phyloP scores from a whole-genome alignment of 2,888 invertebrate genomes.

The Allophyes oxyacanthae region DNA sequence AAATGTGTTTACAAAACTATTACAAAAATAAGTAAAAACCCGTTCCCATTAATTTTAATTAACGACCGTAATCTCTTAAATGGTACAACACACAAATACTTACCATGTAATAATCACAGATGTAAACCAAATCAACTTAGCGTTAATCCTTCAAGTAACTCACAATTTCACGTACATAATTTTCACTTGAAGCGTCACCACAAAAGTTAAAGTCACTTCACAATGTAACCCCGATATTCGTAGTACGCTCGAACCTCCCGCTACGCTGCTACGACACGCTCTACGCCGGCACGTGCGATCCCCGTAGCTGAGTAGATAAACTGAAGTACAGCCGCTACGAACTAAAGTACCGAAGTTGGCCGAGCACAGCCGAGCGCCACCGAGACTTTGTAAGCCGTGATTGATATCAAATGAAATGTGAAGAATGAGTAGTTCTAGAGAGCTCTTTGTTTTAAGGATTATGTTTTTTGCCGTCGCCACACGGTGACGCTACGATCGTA shows the following conservation, averaged over 20 bases:
- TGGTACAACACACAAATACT: slow-evolving; percentile 56
- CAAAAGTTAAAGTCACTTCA: slow-evolving; percentile 69
- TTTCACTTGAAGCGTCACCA: slow-evolving; percentile 60
- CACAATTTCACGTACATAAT: slow-evolving; percentile 71
- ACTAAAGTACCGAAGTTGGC: slow-evolving; percentile 71
- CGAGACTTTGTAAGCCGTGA: slow-evolving; percentile 84
- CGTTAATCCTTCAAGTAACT: slow-evolving; percentile 67
- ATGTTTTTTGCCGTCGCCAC: slow-evolving; percentile 69
- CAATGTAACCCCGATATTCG: slow-evolving; percentile 62
- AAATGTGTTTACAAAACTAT: background rate
- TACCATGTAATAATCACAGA: slow-evolving; percentile 76
- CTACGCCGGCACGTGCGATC: slow-evolving; percentile 73
- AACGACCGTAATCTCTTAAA: slow-evolving; percentile 27
- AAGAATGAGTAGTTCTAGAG: slow-evolving; percentile 85
- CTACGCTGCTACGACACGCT: slow-evolving; percentile 73
- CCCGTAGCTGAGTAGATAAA: slow-evolving; percentile 78
- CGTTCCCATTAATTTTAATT: slow-evolving; percentile 31
- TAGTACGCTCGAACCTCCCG: slow-evolving; percentile 62
- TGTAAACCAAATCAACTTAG: slow-evolving; percentile 57
- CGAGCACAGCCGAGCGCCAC: slow-evolving; percentile 75
- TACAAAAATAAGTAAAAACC: slow-evolving; percentile 27
- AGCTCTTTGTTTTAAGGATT: slow-evolving; percentile 86
- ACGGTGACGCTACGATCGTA: slow-evolving; percentile 53
- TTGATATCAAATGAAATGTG: slow-evolving; percentile 89
- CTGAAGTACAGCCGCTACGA: slow-evolving; percentile 78